A percentile compares a stretch with the other conserved stretches of the same genome.
Conservation (phyloP, 2,888 invertebrate species). For the Notocelia uddmanniana region DNA sequence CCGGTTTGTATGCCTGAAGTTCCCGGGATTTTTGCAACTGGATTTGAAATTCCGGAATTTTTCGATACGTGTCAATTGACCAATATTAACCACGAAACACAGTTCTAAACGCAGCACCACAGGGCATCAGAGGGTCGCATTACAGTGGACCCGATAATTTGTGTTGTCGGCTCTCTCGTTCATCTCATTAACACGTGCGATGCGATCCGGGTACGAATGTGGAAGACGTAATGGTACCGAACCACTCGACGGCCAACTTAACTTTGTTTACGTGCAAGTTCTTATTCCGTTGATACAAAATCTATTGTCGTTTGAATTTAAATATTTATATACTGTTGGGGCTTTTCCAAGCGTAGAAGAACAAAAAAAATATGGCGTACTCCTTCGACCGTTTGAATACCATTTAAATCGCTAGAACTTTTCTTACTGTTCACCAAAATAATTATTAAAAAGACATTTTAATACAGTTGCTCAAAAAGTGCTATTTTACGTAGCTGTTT, state of each 20-base stretch:
- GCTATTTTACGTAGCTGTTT: too few species aligned
- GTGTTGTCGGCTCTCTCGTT: constrained; percentile 64
- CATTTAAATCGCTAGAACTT: too few species aligned
- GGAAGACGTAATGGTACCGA: constrained; percentile 36
- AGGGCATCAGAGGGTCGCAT: constrained; percentile 72
- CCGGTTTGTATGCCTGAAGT: too few species aligned
- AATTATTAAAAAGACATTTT: too few species aligned
- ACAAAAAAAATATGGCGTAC: too few species aligned
- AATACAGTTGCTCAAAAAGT: too few species aligned
- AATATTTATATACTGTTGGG: neutral
- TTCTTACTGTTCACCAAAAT: too few species aligned
- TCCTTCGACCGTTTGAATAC: too few species aligned
- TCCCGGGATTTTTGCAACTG: too few species aligned
- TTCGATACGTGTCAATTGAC: neutral
- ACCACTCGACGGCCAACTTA: constrained; percentile 9
- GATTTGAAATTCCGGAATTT: neutral
- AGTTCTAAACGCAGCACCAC: constrained; percentile 60
- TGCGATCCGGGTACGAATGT: constrained; percentile 52
- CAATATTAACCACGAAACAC: constrained; percentile 8
- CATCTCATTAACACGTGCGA: constrained; percentile 66
- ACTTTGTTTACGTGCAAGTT: neutral
- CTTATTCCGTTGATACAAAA: neutral
- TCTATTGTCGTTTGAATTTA: neutral
- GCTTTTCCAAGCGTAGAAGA: constrained; percentile 16
- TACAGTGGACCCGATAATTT: constrained; percentile 72